phyloP scores from a whole-genome alignment of 2,888 invertebrate species.

The Pollenia angustigena region DNA sequence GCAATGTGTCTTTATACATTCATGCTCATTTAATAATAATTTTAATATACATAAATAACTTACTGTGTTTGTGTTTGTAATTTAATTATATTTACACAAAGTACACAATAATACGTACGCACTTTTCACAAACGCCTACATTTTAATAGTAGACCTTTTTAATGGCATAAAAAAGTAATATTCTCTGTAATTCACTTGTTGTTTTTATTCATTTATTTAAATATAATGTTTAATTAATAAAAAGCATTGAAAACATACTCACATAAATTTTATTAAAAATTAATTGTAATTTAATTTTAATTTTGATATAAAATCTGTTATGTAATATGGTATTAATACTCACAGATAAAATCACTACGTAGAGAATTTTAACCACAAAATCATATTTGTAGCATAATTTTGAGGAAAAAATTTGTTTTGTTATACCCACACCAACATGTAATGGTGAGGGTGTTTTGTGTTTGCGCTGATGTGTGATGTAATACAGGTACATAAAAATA shows the following conservation, averaged over 20 bases:
- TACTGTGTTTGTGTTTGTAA: constrained; percentile 16
- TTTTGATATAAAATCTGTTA: neutral
- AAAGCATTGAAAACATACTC: too few species aligned
- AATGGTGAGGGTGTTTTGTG: too few species aligned
- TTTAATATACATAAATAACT: constrained; percentile 9
- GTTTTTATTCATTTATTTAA: too few species aligned
- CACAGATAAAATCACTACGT: too few species aligned
- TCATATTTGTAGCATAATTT: too few species aligned
- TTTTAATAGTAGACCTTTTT: neutral
- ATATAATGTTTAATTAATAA: too few species aligned
- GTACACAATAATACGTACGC: neutral
- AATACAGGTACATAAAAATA: too few species aligned
- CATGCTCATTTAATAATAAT: constrained; percentile 10
- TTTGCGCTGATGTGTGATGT: too few species aligned
- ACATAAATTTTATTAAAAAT: neutral
- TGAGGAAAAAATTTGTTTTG: too few species aligned
- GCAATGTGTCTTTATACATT: neutral
- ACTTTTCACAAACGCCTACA: neutral
- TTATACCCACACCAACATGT: too few species aligned
- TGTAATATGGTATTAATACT: neutral
- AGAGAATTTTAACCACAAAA: too few species aligned
- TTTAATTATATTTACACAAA: constrained; percentile 23
- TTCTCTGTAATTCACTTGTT: too few species aligned
- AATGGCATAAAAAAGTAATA: neutral
- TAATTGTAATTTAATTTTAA: neutral